Percentiles rank a stretch among this genome's conserved stretches.
Conservation (phyloP, 2,113 vertebrate species). For the Sprattus sprattus region DNA sequence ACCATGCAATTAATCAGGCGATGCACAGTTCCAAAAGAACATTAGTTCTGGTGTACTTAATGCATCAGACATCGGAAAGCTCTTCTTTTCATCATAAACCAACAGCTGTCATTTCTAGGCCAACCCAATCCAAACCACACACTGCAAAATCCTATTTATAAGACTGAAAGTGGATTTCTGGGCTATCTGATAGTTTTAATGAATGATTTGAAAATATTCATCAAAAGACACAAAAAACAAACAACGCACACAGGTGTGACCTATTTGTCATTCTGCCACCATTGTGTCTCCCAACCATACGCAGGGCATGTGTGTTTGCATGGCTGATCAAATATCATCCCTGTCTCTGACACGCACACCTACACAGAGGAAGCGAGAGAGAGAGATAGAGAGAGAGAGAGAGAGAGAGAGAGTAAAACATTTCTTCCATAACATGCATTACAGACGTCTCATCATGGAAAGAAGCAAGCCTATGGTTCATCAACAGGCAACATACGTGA, state of each 20-base stretch:
- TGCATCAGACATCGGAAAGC: not conserved
- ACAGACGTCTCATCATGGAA: not conserved
- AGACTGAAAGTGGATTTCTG: not conserved
- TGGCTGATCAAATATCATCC: not conserved
- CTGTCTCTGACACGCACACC: not conserved
- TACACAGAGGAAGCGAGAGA: not conserved
- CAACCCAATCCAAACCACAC: not conserved
- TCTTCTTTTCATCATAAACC: not conserved
- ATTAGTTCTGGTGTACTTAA: not conserved
- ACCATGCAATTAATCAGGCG: not conserved
- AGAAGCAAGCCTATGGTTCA: too few species aligned
- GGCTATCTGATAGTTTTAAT: not conserved
- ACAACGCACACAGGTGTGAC: slow-evolving; percentile 3
- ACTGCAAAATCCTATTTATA: not conserved
- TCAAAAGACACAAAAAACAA: not conserved
- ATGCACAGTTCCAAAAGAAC: not conserved
- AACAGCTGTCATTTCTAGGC: not conserved
- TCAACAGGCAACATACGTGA: not conserved
- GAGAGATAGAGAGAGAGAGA: not conserved
- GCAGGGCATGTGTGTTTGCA: not conserved
- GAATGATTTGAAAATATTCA: not conserved
- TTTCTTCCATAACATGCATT: not conserved
- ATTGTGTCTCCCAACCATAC: not conserved
- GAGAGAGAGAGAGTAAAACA: not conserved
- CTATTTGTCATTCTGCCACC: not conserved